phyloP scores from a whole-genome alignment of 2,888 invertebrate species.

The Zeuzera pyrina region DNA sequence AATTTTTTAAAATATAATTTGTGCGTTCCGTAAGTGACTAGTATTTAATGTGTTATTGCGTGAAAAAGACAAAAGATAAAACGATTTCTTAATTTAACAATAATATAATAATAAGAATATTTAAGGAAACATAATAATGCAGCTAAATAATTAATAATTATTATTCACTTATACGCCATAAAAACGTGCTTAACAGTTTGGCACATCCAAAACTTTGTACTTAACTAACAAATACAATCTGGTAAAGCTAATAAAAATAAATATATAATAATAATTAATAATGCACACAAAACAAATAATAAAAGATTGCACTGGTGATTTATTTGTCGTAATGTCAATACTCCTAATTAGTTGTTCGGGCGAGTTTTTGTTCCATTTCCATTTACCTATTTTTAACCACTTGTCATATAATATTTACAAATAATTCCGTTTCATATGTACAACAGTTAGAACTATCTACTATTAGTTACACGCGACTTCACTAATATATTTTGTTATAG shows the following conservation, averaged over 20 bases:
- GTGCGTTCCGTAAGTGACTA: constrained; percentile 69
- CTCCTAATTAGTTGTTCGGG: constrained; percentile 62
- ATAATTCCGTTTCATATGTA: constrained; percentile 50
- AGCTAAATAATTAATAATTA: constrained; percentile 40
- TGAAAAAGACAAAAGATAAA: constrained; percentile 34
- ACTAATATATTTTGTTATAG: constrained; percentile 25
- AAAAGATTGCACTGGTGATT: constrained; percentile 56
- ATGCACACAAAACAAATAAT: constrained; percentile 47
- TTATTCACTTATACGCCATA: constrained; percentile 61
- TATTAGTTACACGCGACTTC: constrained; percentile 33
- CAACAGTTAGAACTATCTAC: constrained; percentile 64
- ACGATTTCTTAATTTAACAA: constrained; percentile 30
- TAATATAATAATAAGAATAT: constrained; percentile 32
- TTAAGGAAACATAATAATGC: constrained; percentile 45
- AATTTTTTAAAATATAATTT: constrained; percentile 36
- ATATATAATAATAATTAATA: constrained; percentile 30
- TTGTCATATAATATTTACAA: constrained; percentile 50
- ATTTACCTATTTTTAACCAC: constrained; percentile 36
- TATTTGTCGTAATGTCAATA: constrained; percentile 44
- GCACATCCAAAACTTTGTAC: constrained; percentile 66
- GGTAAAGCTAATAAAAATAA: constrained; percentile 58
- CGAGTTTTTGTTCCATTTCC: constrained; percentile 70
- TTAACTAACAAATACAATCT: constrained; percentile 61
- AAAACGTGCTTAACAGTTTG: constrained; percentile 57
- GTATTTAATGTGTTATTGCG: constrained; percentile 72